A percentile compares a stretch with the other conserved stretches of the same genome.
phyloP scores from a whole-genome alignment of 1,140 invertebrate genomes.

The Venturia canescens region DNA sequence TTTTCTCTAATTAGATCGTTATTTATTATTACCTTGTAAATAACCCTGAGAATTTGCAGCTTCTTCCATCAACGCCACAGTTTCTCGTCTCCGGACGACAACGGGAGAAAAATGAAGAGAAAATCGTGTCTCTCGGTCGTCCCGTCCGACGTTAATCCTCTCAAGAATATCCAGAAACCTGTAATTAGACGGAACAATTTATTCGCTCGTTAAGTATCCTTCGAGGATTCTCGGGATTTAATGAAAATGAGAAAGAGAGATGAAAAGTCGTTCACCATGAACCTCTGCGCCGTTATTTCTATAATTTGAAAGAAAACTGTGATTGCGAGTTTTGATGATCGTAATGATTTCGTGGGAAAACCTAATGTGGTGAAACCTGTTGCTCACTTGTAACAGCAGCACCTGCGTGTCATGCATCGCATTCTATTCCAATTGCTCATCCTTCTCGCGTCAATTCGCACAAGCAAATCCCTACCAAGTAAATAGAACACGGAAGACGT shows the following conservation, averaged over 20 bases:
- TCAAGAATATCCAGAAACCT: background rate
- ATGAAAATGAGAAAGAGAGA: background rate
- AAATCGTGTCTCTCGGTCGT: background rate
- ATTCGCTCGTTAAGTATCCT: slow-evolving; percentile 7
- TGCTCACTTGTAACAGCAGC: slow-evolving; percentile 15
- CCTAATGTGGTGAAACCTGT: slow-evolving; percentile 23
- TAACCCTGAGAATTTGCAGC: too few relatives aligned
- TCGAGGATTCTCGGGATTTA: slow-evolving; percentile 8
- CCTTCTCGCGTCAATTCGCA: slow-evolving; percentile 2
- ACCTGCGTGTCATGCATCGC: slow-evolving; percentile 40
- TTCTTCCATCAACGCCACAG: too few relatives aligned
- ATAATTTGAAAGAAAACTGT: background rate
- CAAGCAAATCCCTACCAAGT: slow-evolving; percentile 43
- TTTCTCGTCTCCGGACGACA: background rate
- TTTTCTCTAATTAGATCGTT: too few relatives aligned
- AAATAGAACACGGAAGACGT: slow-evolving; percentile 64
- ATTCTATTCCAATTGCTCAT: slow-evolving; percentile 53
- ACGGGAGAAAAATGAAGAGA: slow-evolving; percentile 11
- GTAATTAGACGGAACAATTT: slow-evolving; percentile 17
- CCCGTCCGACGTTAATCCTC: background rate
- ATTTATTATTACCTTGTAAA: too few relatives aligned
- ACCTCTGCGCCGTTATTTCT: background rate
- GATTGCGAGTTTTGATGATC: background rate
- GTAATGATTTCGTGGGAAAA: background rate
- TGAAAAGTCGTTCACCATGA: slow-evolving; percentile 4